These are phyloP conservation scores for Alectura lathami DNA, from an alignment of 2,113 vertebrate species.

Conservation along the genomic window DNA sequence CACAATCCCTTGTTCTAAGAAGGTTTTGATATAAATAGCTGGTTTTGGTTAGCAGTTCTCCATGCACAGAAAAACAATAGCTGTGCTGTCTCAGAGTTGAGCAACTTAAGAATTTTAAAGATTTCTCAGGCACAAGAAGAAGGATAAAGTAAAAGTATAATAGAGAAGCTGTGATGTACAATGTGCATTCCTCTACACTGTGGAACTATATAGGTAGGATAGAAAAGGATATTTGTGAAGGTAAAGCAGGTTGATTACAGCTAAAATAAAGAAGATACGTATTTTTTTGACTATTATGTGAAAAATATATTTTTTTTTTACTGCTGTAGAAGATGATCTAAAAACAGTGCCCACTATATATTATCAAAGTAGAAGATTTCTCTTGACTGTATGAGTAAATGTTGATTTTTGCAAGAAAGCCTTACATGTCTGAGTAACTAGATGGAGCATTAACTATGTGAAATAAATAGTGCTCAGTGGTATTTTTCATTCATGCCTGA, in stretches of 20 bases:
- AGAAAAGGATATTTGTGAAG: background rate
- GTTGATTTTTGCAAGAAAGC: background rate
- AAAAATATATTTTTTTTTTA: no score
- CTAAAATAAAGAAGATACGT: no score
- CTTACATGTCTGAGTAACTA: conserved; percentile 4
- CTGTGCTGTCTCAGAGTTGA: background rate
- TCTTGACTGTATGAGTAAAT: conserved; percentile 5
- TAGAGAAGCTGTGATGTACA: background rate
- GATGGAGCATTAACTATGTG: conserved; percentile 38
- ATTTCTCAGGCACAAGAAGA: background rate
- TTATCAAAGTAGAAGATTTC: conserved; percentile 28
- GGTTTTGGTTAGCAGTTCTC: conserved; percentile 1
- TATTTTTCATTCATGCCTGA: conserved; percentile 30
- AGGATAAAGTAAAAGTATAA: background rate
- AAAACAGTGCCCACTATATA: conserved; percentile 3
- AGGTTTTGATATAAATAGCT: background rate
- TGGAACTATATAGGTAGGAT: background rate
- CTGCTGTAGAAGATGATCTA: background rate
- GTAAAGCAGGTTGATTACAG: no score
- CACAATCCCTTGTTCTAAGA: background rate
- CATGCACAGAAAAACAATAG: background rate
- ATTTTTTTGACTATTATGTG: no score
- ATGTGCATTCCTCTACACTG: background rate
- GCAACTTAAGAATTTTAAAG: background rate
- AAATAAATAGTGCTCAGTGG: conserved; percentile 44